These are phyloP conservation scores for Strigamia transsilvanica DNA, from an alignment of 2,888 invertebrate species.

Conservation along the genomic window DNA sequence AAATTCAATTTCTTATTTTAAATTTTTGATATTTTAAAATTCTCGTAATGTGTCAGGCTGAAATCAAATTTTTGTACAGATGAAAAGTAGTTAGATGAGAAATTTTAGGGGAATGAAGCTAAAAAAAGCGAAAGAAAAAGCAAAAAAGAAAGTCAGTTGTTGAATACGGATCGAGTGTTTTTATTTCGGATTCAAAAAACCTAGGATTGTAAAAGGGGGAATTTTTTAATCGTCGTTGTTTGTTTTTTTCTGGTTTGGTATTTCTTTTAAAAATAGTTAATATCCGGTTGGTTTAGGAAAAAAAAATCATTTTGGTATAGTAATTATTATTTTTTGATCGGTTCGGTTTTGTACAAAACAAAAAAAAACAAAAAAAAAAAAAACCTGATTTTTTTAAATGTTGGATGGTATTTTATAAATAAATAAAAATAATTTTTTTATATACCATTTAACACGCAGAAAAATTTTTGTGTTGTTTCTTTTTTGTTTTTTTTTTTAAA, in stretches of 20 bases:
- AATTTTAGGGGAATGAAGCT: constrained; percentile 18
- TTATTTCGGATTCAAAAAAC: constrained; percentile 32
- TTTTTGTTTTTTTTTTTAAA: background rate
- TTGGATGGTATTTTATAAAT: constrained; percentile 4
- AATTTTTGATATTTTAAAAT: constrained; percentile 8
- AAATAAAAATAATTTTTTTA: background rate
- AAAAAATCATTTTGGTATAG: background rate
- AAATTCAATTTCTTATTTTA: background rate
- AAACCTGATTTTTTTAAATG: background rate
- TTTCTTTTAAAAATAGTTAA: background rate
- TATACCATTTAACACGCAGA: background rate
- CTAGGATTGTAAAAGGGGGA: constrained; percentile 21
- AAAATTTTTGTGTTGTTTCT: background rate
- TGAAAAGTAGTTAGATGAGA: constrained; percentile 35
- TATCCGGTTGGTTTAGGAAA: constrained; percentile 6
- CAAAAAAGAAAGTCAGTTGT: constrained; percentile 27
- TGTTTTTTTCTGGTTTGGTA: background rate
- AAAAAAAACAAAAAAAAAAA: background rate
- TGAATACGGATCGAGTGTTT: constrained; percentile 38
- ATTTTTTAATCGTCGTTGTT: constrained; percentile 10
- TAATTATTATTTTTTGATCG: background rate
- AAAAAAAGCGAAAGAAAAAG: background rate
- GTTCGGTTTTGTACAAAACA: constrained; percentile 14
- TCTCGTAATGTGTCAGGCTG: constrained; percentile 38
- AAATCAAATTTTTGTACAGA: constrained; percentile 49